Evolutionary conservation across 2,113 vertebrate species (phyloP).

Genomic region (Urocynchramus pylzowi): DNA sequence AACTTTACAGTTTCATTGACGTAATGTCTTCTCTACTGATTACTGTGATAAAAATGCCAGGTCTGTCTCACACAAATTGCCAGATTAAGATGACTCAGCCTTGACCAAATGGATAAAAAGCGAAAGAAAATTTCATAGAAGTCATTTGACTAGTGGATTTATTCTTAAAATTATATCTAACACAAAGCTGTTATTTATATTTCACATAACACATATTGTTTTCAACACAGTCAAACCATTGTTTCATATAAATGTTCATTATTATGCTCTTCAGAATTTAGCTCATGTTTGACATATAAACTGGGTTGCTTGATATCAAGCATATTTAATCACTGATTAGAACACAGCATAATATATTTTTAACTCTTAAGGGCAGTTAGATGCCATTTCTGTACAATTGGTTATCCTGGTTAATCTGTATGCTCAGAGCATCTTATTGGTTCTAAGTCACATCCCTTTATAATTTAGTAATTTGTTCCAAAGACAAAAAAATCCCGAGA

Average conservation of each 20-base stretch:
- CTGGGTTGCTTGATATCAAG: neutral
- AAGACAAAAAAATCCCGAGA: neutral
- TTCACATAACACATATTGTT: neutral
- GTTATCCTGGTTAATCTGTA: neutral
- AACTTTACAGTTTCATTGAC: conserved; percentile 3
- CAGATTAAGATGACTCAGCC: conserved; percentile 37
- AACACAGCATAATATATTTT: neutral
- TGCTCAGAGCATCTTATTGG: neutral
- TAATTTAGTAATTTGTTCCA: neutral
- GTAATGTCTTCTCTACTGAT: neutral
- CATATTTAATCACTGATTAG: neutral
- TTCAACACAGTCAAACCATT: neutral
- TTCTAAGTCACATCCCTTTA: neutral
- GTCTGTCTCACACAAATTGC: neutral
- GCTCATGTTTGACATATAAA: neutral
- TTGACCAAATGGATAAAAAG: conserved; percentile 37
- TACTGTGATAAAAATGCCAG: neutral
- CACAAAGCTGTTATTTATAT: neutral
- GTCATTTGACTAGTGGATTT: neutral
- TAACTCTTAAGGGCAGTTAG: neutral
- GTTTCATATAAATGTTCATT: neutral
- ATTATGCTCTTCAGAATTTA: neutral
- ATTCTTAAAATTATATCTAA: neutral
- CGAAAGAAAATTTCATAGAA: conserved; percentile 11
- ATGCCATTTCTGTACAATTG: neutral